These are phyloP conservation scores for Podilymbus podiceps DNA, from an alignment of 2,113 vertebrate species.

Conservation along the genomic window DNA sequence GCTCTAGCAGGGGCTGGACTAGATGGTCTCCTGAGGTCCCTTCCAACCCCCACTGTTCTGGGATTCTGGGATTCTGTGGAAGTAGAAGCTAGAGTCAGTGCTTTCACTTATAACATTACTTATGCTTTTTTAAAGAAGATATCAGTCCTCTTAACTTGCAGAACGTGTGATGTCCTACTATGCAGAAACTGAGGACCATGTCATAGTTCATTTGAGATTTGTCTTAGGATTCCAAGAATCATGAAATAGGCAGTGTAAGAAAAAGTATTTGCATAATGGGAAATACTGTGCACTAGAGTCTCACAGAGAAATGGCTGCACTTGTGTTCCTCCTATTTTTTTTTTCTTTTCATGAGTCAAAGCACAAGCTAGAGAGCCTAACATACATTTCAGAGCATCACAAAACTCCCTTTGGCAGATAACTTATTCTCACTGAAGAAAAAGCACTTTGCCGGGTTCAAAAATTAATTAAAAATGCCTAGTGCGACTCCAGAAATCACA, in stretches of 20 bases:
- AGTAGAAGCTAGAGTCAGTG: neutral
- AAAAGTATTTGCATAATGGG: neutral
- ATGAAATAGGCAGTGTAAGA: neutral
- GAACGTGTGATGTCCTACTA: neutral
- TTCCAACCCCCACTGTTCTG: too few relatives aligned
- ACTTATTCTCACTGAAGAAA: neutral
- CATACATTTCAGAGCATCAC: neutral
- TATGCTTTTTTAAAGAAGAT: neutral
- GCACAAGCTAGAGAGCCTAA: neutral
- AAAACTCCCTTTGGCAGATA: neutral
- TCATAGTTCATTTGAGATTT: neutral
- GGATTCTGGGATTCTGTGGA: too few relatives aligned
- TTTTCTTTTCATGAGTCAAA: neutral
- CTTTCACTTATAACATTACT: neutral
- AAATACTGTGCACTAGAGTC: neutral
- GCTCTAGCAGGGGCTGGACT: too few relatives aligned
- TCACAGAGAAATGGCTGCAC: neutral
- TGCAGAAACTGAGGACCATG: neutral
- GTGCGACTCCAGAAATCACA: neutral
- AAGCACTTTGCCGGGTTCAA: neutral
- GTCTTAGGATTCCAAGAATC: neutral
- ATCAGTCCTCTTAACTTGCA: neutral
- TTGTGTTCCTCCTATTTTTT: rapidly evolving
- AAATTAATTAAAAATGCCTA: constrained; percentile 39
- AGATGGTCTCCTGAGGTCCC: too few relatives aligned